Evolutionary conservation across 2,888 invertebrate species (phyloP).

Genomic region (Deilephila elpenor): DNA sequence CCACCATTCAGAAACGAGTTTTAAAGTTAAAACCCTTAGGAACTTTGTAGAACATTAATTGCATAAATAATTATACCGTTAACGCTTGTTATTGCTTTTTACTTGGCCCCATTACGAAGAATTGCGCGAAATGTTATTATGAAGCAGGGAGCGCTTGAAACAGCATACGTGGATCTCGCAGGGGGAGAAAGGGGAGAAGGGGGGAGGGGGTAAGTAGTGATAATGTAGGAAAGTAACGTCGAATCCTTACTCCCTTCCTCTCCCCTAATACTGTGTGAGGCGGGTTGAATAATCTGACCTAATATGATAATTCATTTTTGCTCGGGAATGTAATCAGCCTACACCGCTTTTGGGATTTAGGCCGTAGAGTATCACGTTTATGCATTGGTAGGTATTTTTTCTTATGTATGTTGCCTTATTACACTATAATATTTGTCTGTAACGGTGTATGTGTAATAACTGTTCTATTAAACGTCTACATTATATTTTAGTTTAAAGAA

Average conservation of each 20-base stretch:
- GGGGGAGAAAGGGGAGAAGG: background rate
- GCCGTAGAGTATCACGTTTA: background rate
- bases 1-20: background rate
- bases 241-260: background rate
- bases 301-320: slow-evolving; percentile 10
- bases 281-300: slow-evolving; percentile 9
- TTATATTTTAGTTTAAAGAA: too few species aligned
- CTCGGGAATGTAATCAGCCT: background rate
- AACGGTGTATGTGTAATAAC: too few species aligned
- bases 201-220: background rate
- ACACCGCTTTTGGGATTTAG: background rate
- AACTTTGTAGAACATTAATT: background rate
- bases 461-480: too few species aligned
- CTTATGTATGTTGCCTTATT: background rate
- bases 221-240: background rate
- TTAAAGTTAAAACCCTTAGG: background rate
- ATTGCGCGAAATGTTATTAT: slow-evolving; percentile 15
- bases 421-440: too few species aligned
- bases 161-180: background rate
- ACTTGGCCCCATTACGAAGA: slow-evolving; percentile 8
- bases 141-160: slow-evolving; percentile 6
- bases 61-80: slow-evolving; percentile 9
- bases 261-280: background rate
- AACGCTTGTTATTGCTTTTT: slow-evolving; percentile 21
- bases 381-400: background rate